phyloP scores from a whole-genome alignment of 2,888 invertebrate species.

The Adineta ricciae region DNA sequence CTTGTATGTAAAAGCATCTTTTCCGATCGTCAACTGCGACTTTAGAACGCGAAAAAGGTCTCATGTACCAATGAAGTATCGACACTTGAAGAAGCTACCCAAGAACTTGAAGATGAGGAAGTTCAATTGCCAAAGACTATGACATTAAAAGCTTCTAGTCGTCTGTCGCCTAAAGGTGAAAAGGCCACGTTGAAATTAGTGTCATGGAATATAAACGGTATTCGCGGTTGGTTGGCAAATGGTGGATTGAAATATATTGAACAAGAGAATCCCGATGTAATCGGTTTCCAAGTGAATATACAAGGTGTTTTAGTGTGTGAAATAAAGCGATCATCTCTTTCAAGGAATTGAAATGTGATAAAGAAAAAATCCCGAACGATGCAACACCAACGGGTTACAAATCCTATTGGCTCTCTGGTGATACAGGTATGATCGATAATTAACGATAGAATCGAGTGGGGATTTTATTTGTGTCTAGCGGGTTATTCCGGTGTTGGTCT shows the following conservation, averaged over 20 bases:
- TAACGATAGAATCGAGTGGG: background rate
- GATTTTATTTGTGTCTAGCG: no score
- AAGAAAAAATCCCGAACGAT: slow-evolving; percentile 63
- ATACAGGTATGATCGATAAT: slow-evolving; percentile 35
- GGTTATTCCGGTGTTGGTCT: slow-evolving; percentile 89
- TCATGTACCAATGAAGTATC: background rate
- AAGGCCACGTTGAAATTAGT: slow-evolving; percentile 27
- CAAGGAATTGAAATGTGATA: slow-evolving; percentile 76
- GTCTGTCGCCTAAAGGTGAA: slow-evolving; percentile 22
- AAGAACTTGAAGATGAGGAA: slow-evolving; percentile 18
- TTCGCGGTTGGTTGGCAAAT: slow-evolving; percentile 66
- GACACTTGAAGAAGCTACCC: background rate
- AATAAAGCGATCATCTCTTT: slow-evolving; percentile 40
- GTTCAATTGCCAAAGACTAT: background rate
- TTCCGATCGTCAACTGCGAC: background rate
- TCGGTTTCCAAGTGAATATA: slow-evolving; percentile 51
- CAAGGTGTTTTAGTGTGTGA: background rate
- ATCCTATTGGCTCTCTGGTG: slow-evolving; percentile 63
- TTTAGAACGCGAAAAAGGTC: slow-evolving; percentile 13
- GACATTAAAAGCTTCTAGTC: slow-evolving; percentile 1
- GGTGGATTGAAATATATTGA: background rate
- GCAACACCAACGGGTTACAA: slow-evolving; percentile 61
- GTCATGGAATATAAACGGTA: slow-evolving; percentile 89
- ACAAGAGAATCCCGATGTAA: background rate
- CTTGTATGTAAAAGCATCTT: background rate